phyloP scores from a whole-genome alignment of 2,797 vertebrate genomes.

The Columba guinea region DNA sequence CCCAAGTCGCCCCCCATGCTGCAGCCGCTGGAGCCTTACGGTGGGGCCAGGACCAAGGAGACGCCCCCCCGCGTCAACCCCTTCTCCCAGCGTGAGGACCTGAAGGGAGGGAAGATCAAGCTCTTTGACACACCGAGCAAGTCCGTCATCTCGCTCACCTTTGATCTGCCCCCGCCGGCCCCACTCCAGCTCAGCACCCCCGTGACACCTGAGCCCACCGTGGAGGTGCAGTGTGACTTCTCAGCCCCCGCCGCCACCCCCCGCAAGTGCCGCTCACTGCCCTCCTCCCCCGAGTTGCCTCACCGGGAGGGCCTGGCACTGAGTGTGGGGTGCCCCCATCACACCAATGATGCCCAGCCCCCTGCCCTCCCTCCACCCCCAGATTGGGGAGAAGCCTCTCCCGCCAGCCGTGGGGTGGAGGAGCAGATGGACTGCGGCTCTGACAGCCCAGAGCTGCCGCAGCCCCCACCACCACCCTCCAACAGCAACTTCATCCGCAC shows the following conservation, averaged over 20 bases:
- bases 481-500: conserved; percentile 70
- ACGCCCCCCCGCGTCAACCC: conserved; percentile 86
- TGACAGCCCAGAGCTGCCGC: conserved; percentile 71
- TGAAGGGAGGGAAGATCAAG: conserved; percentile 96
- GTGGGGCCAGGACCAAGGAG: conserved; percentile 51
- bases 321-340: neutral
- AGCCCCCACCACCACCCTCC: neutral
- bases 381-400: neutral
- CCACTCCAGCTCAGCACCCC: conserved; percentile 66
- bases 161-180: conserved; percentile 82
- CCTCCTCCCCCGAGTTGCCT: conserved; percentile 84
- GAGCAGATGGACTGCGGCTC: conserved; percentile 87
- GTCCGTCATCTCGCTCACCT: conserved; percentile 88
- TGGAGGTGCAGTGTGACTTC: conserved; percentile 68
- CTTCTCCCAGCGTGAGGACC: conserved; percentile 92
- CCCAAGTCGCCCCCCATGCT: conserved; percentile 41
- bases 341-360: rapidly evolving
- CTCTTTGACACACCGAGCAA: conserved; percentile 94
- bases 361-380: rapidly evolving
- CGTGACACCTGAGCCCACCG: conserved; percentile 55
- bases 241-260: conserved; percentile 38
- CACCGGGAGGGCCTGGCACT: conserved; percentile 56
- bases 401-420: neutral
- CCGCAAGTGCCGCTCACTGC: conserved; percentile 89
- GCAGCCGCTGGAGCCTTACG: neutral